A percentile compares a stretch with the other conserved stretches of the same genome.
These are phyloP conservation scores for Lamprologus lemairii DNA, from an alignment of 2,113 vertebrate species.

Conservation along the genomic window DNA sequence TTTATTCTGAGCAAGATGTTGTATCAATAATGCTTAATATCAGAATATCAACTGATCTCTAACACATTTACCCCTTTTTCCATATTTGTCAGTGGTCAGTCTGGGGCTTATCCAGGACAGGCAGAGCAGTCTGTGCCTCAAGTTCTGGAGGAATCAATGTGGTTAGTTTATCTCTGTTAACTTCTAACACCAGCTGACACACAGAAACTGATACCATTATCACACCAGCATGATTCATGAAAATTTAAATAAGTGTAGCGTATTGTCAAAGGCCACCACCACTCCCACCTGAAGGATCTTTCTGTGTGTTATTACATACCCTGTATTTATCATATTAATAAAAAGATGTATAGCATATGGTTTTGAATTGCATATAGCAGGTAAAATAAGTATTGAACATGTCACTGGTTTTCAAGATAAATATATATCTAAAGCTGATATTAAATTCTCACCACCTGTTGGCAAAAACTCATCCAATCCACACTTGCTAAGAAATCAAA, in stretches of 20 bases:
- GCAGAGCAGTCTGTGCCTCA: neutral
- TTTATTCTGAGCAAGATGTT: no score
- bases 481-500: neutral
- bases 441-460: neutral
- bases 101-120: no score
- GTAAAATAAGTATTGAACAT: neutral
- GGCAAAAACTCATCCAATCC: neutral
- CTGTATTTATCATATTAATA: neutral
- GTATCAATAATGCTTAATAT: no score
- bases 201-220: conserved; percentile 25
- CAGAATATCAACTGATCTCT: no score
- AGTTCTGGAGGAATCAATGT: conserved; percentile 75
- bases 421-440: neutral
- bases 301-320: neutral
- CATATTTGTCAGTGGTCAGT: no score
- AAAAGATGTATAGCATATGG: neutral
- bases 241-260: neutral
- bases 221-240: neutral
- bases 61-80: no score
- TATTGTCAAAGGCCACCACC: neutral
- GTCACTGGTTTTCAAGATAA: neutral
- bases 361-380: neutral
- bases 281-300: neutral
- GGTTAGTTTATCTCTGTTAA: conserved; percentile 62
- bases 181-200: neutral